phyloP scores from a whole-genome alignment of 2,113 vertebrate species.

The Pluvialis apricaria region DNA sequence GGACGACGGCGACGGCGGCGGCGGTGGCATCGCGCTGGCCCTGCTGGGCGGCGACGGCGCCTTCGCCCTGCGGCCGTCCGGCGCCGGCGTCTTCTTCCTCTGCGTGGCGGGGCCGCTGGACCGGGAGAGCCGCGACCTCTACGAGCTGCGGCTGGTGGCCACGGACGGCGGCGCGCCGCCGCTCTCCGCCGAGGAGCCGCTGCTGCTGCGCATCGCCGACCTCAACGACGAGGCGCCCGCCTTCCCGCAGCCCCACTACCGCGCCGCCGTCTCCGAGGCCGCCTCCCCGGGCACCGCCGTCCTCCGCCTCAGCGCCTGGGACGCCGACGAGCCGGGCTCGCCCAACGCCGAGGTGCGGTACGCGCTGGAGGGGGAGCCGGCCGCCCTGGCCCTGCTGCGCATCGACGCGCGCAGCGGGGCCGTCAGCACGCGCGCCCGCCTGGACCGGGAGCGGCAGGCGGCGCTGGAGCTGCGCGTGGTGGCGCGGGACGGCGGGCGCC shows the following conservation, averaged over 20 bases:
- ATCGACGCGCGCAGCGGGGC: constrained; percentile 78
- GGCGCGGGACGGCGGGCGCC: constrained; percentile 80
- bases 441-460: constrained; percentile 82
- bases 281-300: constrained; percentile 75
- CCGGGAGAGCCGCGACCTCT: constrained; percentile 79
- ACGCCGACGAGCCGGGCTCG: constrained; percentile 78
- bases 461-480: constrained; percentile 79
- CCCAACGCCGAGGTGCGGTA: constrained; percentile 78
- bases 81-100: constrained; percentile 78
- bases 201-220: constrained; percentile 80
- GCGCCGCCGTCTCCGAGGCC: constrained; percentile 77
- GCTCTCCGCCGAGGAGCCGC: constrained; percentile 67
- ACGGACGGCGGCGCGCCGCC: constrained; percentile 80
- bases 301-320: constrained; percentile 75
- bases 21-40: neutral
- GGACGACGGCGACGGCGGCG: neutral
- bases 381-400: constrained; percentile 35
- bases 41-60: constrained; percentile 60
- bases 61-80: constrained; percentile 70
- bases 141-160: constrained; percentile 79
- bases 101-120: constrained; percentile 81
- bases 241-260: constrained; percentile 75
- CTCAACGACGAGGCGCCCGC: constrained; percentile 83
- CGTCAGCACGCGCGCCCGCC: constrained; percentile 67
- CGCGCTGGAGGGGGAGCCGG: constrained; percentile 19